Evolutionary conservation across 2,797 vertebrate genomes (phyloP).

Genomic region (Amniataba percoides): DNA sequence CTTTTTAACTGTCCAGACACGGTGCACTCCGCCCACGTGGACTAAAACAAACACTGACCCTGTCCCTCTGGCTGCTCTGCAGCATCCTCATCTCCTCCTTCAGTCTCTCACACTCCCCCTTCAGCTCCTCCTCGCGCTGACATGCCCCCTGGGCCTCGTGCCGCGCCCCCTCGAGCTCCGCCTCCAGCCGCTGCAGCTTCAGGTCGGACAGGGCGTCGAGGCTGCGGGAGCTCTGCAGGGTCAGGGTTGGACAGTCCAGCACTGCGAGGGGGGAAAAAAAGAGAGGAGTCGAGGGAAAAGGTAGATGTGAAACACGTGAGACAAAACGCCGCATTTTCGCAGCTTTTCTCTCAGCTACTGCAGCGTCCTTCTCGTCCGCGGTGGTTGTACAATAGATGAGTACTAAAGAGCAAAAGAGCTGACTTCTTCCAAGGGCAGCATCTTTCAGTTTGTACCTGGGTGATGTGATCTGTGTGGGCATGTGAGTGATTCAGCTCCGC

Average conservation of each 20-base stretch:
- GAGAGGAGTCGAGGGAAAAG: too few relatives aligned
- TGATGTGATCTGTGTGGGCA: constrained; percentile 75
- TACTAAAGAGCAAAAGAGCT: constrained; percentile 37
- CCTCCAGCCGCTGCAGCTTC: constrained; percentile 90
- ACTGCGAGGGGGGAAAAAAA: constrained; percentile 73
- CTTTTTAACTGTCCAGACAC: background rate
- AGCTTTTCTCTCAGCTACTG: constrained; percentile 16
- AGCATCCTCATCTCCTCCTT: constrained; percentile 93
- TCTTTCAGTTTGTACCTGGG: constrained; percentile 64
- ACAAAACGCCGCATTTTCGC: background rate
- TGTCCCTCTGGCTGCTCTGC: constrained; percentile 90
- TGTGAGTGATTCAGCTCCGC: constrained; percentile 71
- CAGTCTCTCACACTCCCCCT: constrained; percentile 91
- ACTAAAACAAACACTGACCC: constrained; percentile 75
- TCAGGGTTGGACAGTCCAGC: constrained; percentile 89
- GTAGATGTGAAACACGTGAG: background rate
- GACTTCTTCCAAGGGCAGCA: constrained; percentile 65
- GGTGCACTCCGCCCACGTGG: background rate
- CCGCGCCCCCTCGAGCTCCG: constrained; percentile 91
- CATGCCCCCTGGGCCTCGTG: constrained; percentile 93
- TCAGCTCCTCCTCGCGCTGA: constrained; percentile 93
- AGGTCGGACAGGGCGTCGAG: constrained; percentile 89
- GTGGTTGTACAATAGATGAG: constrained; percentile 29
- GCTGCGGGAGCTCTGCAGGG: constrained; percentile 90
- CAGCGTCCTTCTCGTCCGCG: background rate